Conservation (phyloP, 2,113 vertebrate species). For the Hyperopisus bebe region DNA sequence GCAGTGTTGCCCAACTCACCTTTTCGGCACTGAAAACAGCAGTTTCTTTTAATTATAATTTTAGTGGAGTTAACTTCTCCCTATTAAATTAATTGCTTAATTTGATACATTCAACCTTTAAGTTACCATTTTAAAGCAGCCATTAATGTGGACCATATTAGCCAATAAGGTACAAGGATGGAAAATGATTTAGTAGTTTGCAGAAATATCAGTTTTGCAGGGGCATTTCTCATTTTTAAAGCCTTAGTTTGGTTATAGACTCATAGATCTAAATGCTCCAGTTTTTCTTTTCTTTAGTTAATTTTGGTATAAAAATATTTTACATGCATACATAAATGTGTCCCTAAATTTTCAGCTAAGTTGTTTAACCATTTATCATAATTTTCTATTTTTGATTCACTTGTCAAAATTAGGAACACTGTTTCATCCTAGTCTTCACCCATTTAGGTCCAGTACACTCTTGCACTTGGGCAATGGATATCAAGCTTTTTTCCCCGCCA, state of each 20-base stretch:
- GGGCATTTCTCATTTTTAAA: neutral
- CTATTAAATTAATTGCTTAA: neutral
- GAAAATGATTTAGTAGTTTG: neutral
- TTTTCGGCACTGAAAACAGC: neutral
- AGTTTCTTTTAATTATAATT: neutral
- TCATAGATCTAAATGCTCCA: neutral
- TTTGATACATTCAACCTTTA: neutral
- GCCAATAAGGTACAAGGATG: neutral
- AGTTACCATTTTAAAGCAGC: neutral
- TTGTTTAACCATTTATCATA: neutral
- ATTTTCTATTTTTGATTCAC: neutral
- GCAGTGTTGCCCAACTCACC: neutral
- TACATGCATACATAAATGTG: neutral
- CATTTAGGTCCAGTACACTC: neutral
- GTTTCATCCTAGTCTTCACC: neutral
- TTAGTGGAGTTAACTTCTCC: neutral
- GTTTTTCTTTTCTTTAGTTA: neutral
- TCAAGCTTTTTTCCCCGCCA: neutral
- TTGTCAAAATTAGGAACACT: neutral
- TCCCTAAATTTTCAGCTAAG: neutral
- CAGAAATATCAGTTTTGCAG: neutral
- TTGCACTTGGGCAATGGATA: neutral
- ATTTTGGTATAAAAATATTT: neutral
- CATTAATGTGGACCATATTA: constrained; percentile 4
- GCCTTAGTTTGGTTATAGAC: neutral